Base-by-base conservation (phyloP, 2,797 vertebrate species). In the Heliangelus exortis region DNA sequence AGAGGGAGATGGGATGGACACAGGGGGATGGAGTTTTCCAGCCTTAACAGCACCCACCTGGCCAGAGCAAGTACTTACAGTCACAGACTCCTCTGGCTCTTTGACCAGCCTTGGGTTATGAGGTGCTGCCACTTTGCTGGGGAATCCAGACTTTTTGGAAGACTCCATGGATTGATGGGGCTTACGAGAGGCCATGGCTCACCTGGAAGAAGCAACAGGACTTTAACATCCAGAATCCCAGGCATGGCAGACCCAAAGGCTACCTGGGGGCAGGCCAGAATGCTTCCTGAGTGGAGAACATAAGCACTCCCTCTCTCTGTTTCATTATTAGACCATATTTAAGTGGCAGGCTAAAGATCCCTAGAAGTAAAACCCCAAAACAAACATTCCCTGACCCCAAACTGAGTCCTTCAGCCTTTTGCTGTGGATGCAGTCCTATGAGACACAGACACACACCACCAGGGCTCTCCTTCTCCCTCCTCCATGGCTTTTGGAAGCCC, bases 141-240 rank as follows among this genome's bases (percentile, higher is more conserved):
- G 97, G 41, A 96, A 76, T 51, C 93, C 93, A 26, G 92, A 53
- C 54, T 76, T 93, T 89, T 89, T 98, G 69, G 94, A 67, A 57
- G 93, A 85, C 16, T 39, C 65, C 76, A 73, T 6, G 5, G 95
- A 89, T 20, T 59, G 63, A 47, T 83, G 89, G 25, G 81, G 58
- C 48, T 88, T 97, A 53, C 86, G 94, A 7, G 93, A 91, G 55
- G 96, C 90, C 97, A 98, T 98, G 93, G 77, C 36, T 88, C 29
- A 85, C 91, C 97, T 98, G 90, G 48, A 85, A 91, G 53, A 51
- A 71, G 7, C 31, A 87, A 55, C 3, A 2, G 29, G n/a, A 34
- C n/a, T 95, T 62, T 54, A 68, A 92, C 78, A 53, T 19, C 20
- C 61, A 69, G 14, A 92, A 87, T 41, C 8, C 41, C 20, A 7